A percentile compares a stretch with the other conserved stretches of the same genome.
phyloP scores from a whole-genome alignment of 1,140 invertebrate genomes.

The Polypedilum pembai region DNA sequence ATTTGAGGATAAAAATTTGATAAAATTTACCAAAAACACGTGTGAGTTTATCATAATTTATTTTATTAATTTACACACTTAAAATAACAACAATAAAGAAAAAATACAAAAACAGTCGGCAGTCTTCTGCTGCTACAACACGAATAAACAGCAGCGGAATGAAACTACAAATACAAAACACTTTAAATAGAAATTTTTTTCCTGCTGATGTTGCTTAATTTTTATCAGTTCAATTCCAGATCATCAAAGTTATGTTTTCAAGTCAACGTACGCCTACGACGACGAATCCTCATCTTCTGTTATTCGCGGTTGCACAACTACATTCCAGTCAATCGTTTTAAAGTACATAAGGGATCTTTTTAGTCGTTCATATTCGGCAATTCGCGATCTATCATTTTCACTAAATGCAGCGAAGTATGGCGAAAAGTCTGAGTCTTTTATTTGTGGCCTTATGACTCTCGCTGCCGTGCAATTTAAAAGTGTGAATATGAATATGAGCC shows the following conservation, averaged over 20 bases:
- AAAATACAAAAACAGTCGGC: too few relatives aligned
- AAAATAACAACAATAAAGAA: not conserved
- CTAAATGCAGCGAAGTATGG: constrained; percentile 2
- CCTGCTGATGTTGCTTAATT: not conserved
- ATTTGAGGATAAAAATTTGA: not conserved
- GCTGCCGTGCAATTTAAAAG: not conserved
- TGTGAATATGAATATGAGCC: not conserved
- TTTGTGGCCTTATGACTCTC: not conserved
- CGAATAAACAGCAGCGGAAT: too few relatives aligned
- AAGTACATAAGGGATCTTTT: not conserved
- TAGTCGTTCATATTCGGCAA: not conserved
- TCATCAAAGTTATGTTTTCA: not conserved
- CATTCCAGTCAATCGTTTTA: not conserved
- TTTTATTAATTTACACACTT: constrained; percentile 2
- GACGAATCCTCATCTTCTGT: not conserved
- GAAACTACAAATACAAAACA: not conserved
- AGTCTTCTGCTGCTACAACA: too few relatives aligned
- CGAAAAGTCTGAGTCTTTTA: not conserved
- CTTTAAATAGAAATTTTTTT: not conserved
- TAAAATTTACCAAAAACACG: not conserved
- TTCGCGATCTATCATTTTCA: not conserved
- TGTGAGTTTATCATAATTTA: not conserved
- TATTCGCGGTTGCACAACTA: not conserved
- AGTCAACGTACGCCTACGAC: not conserved
- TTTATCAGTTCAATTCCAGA: constrained; percentile 12